Evolutionary conservation across 2,888 invertebrate species (phyloP).

Genomic region (Sphaerophoria taeniata): DNA sequence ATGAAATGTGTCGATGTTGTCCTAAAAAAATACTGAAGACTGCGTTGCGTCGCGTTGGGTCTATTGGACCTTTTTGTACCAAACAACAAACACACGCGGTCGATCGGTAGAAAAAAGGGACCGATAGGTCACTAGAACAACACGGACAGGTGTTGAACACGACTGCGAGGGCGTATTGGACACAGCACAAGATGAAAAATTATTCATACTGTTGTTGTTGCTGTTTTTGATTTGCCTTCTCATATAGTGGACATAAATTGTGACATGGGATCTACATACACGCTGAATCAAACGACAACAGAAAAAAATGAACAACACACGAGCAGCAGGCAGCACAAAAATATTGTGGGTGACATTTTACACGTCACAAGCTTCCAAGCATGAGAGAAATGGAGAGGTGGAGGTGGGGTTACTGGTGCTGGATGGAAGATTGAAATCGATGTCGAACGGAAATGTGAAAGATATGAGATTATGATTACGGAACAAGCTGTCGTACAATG

Average conservation of each 20-base stretch:
- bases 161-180: conserved; percentile 47
- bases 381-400: not conserved
- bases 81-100: conserved; percentile 1
- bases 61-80: not conserved
- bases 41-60: not conserved
- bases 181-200: not conserved
- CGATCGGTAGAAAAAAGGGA: conserved; percentile 17
- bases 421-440: conserved; percentile 44
- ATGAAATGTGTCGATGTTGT: conserved; percentile 59
- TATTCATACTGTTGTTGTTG: conserved; percentile 8
- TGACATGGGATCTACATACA: conserved; percentile 43
- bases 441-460: conserved; percentile 53
- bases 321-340: not conserved
- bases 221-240: conserved; percentile 23
- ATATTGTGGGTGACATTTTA: conserved; percentile 11
- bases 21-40: conserved; percentile 20
- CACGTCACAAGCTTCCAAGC: not conserved
- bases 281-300: conserved; percentile 1
- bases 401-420: too few relatives aligned
- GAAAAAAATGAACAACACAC: not conserved
- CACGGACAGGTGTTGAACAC: conserved; percentile 71
- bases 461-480: conserved; percentile 65
- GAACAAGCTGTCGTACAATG: conserved; percentile 65
- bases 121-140: conserved; percentile 64
- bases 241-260: conserved; percentile 28